These are phyloP conservation scores for Cyrtonyx montezumae DNA, from an alignment of 2,113 vertebrate genomes.

Conservation along the genomic window DNA sequence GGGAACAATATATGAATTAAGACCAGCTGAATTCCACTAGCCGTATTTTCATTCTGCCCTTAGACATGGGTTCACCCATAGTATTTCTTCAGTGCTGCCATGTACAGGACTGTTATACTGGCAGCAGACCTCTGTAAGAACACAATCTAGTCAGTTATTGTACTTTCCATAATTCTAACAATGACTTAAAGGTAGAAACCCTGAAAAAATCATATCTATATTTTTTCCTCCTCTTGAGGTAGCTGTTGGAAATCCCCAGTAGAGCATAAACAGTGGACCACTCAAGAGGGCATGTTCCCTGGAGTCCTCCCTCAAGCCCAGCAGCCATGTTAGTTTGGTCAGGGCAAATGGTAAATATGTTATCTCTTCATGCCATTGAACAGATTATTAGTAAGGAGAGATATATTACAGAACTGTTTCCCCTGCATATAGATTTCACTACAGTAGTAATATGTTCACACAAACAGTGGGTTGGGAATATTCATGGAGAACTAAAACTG, in stretches of 20 bases:
- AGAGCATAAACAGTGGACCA: background rate
- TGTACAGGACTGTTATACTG: background rate
- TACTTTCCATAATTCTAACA: background rate
- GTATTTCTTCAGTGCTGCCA: background rate
- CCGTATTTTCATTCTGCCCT: slow-evolving; percentile 22
- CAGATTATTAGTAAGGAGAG: background rate
- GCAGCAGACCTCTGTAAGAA: background rate
- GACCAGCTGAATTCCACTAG: slow-evolving; percentile 47
- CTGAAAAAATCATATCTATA: background rate
- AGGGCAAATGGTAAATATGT: background rate
- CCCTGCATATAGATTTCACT: background rate
- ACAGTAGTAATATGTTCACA: accelerated
- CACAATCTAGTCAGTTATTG: background rate
- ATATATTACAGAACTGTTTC: background rate
- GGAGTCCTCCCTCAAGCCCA: background rate
- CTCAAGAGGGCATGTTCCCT: background rate
- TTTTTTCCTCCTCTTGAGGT: background rate
- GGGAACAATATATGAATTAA: slow-evolving; percentile 58
- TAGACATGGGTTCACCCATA: background rate
- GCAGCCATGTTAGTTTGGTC: background rate
- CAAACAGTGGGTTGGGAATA: background rate
- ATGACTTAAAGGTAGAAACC: background rate
- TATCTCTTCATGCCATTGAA: background rate
- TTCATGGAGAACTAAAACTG: background rate
- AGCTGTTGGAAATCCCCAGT: background rate